Conservation (phyloP, 2,797 vertebrate genomes). For the Perodicticus potto region DNA sequence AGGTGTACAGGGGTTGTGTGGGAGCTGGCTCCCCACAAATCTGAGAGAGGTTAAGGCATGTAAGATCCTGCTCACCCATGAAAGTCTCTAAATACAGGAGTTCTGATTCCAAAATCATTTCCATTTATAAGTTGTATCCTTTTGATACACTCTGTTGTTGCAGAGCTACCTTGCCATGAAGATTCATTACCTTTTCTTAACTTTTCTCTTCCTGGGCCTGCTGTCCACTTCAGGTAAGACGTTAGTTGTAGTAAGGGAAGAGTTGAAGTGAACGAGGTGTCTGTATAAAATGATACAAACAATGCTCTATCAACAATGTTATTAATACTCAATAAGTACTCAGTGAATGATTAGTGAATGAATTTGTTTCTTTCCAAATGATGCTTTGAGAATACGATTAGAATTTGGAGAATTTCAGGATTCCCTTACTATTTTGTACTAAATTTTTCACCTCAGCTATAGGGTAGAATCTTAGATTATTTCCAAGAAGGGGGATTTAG, state of each 20-base stretch:
- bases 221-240: constrained; percentile 64
- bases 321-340: not conserved
- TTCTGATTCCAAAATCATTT: constrained; percentile 11
- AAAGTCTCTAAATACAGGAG: not conserved
- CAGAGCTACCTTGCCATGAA: constrained; percentile 55
- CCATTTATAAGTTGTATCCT: not conserved
- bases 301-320: not conserved
- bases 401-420: constrained; percentile 7
- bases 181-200: constrained; percentile 35
- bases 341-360: not conserved
- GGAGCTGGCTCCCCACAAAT: not conserved
- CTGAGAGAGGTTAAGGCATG: not conserved
- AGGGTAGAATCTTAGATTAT: not conserved
- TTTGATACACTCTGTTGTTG: not conserved
- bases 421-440: not conserved
- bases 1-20: not conserved
- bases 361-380: constrained; percentile 43
- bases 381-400: not conserved
- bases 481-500: not conserved
- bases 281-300: not conserved
- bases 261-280: not conserved
- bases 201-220: constrained; percentile 30
- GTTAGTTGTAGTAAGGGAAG: not conserved
- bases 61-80: not conserved
- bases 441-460: not conserved